These are phyloP conservation scores for Idaea straminata DNA, from an alignment of 2,888 invertebrate genomes.

Conservation along the genomic window DNA sequence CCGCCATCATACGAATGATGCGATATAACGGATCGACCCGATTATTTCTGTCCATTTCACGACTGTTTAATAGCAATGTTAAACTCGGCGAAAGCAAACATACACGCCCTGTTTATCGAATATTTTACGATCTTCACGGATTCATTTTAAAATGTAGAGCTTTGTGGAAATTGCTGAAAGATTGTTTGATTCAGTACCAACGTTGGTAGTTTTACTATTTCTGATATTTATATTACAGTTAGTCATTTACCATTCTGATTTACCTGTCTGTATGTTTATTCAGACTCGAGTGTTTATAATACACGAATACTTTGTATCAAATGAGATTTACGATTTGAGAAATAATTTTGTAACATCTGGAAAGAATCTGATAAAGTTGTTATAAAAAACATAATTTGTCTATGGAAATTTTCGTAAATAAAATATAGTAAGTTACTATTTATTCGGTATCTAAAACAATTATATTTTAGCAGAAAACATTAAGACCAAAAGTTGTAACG, in stretches of 20 bases:
- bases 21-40: constrained; percentile 77
- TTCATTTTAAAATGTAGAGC: constrained; percentile 76
- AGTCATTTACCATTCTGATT: constrained; percentile 78
- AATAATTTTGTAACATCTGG: constrained; percentile 71
- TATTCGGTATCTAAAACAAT: no score
- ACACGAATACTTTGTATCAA: constrained; percentile 71
- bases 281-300: constrained; percentile 74
- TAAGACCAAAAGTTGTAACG: no score
- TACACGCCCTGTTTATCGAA: constrained; percentile 77
- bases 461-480: no score
- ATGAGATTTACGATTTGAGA: constrained; percentile 69
- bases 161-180: constrained; percentile 72
- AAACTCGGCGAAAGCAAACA: constrained; percentile 78
- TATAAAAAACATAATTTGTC: no score
- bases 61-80: constrained; percentile 80
- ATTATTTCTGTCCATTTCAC: constrained; percentile 80
- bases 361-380: constrained; percentile 47
- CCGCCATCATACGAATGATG: constrained; percentile 74
- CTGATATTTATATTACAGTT: constrained; percentile 76
- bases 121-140: constrained; percentile 76
- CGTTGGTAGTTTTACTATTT: constrained; percentile 67
- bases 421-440: no score
- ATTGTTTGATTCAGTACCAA: constrained; percentile 59
- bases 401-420: no score
- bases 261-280: constrained; percentile 74